A percentile compares a stretch with the other conserved stretches of the same genome.
phyloP scores from a whole-genome alignment of 2,888 invertebrate genomes.

The Folsomia candida region DNA sequence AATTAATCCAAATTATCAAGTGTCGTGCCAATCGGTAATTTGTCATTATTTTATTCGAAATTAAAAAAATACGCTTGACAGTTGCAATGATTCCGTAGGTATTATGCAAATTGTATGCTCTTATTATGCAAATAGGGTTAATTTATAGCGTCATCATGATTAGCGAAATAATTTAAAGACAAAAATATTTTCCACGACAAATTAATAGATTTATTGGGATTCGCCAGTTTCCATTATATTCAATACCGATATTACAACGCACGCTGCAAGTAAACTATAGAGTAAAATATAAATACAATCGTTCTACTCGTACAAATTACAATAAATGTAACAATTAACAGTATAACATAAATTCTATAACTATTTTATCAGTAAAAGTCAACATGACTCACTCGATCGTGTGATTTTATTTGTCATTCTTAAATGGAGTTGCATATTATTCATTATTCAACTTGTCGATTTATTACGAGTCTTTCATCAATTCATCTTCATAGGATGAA shows the following conservation, averaged over 20 bases:
- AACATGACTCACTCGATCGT: not conserved
- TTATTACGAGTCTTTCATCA: not conserved
- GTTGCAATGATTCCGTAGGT: not conserved
- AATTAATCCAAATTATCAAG: not conserved
- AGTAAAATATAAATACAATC: not conserved
- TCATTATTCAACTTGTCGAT: not conserved
- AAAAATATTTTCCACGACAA: slow-evolving; percentile 39
- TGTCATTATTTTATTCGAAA: not conserved
- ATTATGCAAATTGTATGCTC: not conserved
- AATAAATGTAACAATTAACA: not conserved
- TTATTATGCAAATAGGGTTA: no score
- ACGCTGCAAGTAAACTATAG: not conserved
- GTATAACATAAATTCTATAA: not conserved
- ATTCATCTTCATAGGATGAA: not conserved
- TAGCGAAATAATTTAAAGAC: not conserved
- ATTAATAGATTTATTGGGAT: slow-evolving; percentile 42
- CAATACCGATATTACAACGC: slow-evolving; percentile 22
- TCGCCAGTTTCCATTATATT: slow-evolving; percentile 23
- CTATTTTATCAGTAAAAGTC: not conserved
- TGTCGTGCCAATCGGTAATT: not conserved
- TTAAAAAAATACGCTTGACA: not conserved
- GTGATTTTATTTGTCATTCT: not conserved
- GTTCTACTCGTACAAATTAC: not conserved
- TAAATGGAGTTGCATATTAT: not conserved
- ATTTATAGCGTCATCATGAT: not conserved